phyloP scores from a whole-genome alignment of 2,113 vertebrate genomes.

The Erpornis zantholeuca region DNA sequence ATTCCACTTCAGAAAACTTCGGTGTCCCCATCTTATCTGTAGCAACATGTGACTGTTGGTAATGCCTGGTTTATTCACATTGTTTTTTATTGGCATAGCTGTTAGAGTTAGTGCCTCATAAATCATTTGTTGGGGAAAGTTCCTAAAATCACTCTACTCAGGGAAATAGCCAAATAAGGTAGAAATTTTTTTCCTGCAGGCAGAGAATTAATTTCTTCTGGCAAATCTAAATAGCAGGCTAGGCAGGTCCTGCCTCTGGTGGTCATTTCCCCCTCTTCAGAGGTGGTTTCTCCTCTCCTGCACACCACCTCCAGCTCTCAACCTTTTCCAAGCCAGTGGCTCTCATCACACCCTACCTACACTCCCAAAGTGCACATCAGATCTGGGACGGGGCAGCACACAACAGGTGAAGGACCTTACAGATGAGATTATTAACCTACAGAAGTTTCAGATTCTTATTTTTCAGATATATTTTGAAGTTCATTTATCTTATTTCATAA shows the following conservation, averaged over 20 bases:
- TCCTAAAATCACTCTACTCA: background rate
- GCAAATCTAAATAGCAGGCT: background rate
- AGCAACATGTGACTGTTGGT: background rate
- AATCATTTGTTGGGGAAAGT: background rate
- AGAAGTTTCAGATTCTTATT: background rate
- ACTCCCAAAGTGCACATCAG: fast-evolving
- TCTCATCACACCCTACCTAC: fast-evolving
- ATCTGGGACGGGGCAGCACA: background rate
- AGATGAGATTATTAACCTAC: background rate
- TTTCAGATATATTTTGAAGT: background rate
- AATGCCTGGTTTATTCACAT: background rate
- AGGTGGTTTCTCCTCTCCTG: background rate
- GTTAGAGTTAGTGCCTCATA: background rate
- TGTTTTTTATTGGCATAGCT: background rate
- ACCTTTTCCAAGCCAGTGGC: background rate
- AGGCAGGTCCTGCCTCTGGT: background rate
- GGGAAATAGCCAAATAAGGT: background rate
- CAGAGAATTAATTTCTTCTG: background rate
- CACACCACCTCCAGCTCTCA: background rate
- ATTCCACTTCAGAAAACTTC: background rate
- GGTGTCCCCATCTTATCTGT: background rate
- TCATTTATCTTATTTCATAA: background rate
- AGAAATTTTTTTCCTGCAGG: background rate
- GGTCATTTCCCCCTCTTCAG: background rate
- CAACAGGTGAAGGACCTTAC: background rate